phyloP scores from a whole-genome alignment of 1,140 invertebrate species.

The Tetraneura akinire region DNA sequence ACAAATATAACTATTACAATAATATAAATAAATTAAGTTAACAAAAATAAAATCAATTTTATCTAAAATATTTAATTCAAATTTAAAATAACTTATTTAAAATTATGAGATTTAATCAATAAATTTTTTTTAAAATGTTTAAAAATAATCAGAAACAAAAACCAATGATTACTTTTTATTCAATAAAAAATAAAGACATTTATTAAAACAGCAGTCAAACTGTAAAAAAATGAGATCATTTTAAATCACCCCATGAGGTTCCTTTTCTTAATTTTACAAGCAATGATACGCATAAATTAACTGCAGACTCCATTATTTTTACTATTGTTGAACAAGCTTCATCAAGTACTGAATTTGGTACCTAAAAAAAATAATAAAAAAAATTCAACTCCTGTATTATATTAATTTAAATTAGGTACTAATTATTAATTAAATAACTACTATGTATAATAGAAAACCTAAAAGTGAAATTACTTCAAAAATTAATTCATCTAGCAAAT shows the following conservation, averaged over 20 bases:
- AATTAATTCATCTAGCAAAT: slow-evolving; percentile 95
- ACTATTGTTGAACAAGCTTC: slow-evolving; percentile 70
- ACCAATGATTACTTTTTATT: background rate
- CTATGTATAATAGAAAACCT: no score
- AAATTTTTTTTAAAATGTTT: background rate
- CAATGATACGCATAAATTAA: slow-evolving; percentile 72
- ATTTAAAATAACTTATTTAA: no score
- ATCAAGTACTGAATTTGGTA: slow-evolving; percentile 62
- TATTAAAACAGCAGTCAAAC: background rate
- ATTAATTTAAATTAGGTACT: no score
- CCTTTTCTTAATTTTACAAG: slow-evolving; percentile 86
- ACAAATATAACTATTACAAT: no score
- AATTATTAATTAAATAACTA: no score
- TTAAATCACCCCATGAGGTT: slow-evolving; percentile 70
- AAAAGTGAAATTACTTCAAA: slow-evolving; percentile 74
- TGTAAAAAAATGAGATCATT: slow-evolving; percentile 39
- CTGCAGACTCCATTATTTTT: slow-evolving; percentile 78
- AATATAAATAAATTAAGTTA: background rate
- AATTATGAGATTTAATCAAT: background rate
- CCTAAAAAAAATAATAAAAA: slow-evolving; percentile 56
- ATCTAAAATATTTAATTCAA: background rate
- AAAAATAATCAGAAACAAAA: background rate
- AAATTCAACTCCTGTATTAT: no score
- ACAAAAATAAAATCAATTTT: background rate
- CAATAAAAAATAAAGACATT: slow-evolving; percentile 1